Evolutionary conservation across 2,113 vertebrate genomes (phyloP).

Genomic region (Carettochelys insculpta): DNA sequence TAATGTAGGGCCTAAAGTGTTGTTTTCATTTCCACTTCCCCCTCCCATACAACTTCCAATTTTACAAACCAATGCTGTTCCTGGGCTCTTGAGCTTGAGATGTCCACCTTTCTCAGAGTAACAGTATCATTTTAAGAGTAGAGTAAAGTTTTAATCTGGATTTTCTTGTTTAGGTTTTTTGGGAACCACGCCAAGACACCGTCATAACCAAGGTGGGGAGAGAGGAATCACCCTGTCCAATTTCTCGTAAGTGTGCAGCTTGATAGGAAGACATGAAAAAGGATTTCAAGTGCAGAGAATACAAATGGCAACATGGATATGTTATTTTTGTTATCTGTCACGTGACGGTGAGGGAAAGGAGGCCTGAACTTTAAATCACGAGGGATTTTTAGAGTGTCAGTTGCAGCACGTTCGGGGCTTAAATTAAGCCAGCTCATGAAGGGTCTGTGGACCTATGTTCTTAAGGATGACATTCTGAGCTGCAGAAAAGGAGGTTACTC

Average conservation of each 20-base stretch:
- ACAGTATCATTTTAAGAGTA: background rate
- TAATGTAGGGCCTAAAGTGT: background rate
- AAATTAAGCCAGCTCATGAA: fast-evolving
- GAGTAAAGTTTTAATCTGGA: fast-evolving
- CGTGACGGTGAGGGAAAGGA: fast-evolving
- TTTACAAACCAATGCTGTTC: background rate
- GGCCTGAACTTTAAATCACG: fast-evolving
- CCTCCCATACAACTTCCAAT: background rate
- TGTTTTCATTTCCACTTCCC: background rate
- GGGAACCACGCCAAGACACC: fast-evolving
- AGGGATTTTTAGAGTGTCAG: background rate
- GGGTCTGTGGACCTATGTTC: fast-evolving
- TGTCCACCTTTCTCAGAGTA: background rate
- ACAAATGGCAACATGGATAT: fast-evolving
- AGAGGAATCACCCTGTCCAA: background rate
- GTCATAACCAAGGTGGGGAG: background rate
- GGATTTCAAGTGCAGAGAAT: background rate
- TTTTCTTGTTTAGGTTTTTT: background rate
- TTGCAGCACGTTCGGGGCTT: fast-evolving
- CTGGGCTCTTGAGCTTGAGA: background rate
- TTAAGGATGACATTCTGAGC: too few relatives aligned
- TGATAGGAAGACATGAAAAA: fast-evolving
- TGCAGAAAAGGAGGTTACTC: background rate
- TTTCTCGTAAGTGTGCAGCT: fast-evolving
- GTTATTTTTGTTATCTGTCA: background rate